These are phyloP conservation scores for Amorpha juglandis DNA, from an alignment of 2,888 invertebrate species.

Conservation along the genomic window DNA sequence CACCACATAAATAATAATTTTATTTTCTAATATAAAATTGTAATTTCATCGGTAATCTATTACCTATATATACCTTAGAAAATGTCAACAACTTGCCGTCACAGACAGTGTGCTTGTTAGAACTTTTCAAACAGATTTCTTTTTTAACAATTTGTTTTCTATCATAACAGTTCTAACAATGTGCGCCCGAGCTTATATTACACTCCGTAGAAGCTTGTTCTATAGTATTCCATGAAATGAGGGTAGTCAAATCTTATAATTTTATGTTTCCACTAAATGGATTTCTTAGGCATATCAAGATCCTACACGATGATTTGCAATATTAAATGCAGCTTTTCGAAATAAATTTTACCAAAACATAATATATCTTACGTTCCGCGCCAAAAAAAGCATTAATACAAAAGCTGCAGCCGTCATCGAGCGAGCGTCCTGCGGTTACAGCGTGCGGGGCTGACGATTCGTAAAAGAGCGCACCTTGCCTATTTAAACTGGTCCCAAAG, in stretches of 20 bases:
- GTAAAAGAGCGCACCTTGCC: constrained; percentile 49
- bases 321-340: not conserved
- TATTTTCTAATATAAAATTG: too few relatives aligned
- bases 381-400: constrained; percentile 9
- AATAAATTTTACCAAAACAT: not conserved
- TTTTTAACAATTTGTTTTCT: too few relatives aligned
- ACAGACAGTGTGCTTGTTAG: not conserved
- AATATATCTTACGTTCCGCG: constrained; percentile 1
- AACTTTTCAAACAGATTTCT: not conserved
- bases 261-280: not conserved
- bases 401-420: constrained; percentile 2
- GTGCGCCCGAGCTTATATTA: not conserved
- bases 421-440: not conserved
- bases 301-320: too few relatives aligned
- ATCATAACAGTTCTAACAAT: not conserved
- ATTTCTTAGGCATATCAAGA: not conserved
- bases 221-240: not conserved
- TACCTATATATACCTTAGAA: too few relatives aligned
- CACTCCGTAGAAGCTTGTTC: too few relatives aligned
- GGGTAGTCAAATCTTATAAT: not conserved
- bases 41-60: too few relatives aligned
- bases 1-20: not conserved
- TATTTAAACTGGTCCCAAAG: constrained; percentile 40
- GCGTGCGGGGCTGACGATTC: constrained; percentile 21
- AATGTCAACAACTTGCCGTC: too few relatives aligned